Conservation (phyloP, 1,140 invertebrate species). For the Gonioctena quinquepunctata region DNA sequence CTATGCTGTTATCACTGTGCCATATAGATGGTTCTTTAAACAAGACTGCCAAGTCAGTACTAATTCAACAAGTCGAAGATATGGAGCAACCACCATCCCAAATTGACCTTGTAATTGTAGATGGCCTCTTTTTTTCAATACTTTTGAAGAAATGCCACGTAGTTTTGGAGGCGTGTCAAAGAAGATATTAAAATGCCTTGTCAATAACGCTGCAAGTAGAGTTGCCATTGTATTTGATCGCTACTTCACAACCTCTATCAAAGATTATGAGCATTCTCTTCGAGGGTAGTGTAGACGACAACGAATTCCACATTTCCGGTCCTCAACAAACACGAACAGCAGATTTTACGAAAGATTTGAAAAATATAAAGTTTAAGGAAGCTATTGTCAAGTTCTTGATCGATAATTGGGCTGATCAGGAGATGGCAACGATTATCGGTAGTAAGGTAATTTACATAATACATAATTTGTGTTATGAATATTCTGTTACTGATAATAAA, state of each 20-base stretch:
- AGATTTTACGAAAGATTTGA: constrained; percentile 29
- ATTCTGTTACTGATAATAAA: constrained; percentile 24
- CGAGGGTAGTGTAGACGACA: constrained; percentile 13
- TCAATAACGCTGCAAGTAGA: constrained; percentile 26
- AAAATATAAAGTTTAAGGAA: constrained; percentile 33
- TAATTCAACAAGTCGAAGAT: constrained; percentile 15
- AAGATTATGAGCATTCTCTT: constrained; percentile 22
- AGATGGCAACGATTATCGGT: constrained; percentile 24
- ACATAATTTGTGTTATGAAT: constrained; percentile 24
- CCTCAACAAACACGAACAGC: constrained; percentile 19
- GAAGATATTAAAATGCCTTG: constrained; percentile 31
- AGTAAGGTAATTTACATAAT: constrained; percentile 21
- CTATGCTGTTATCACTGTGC: constrained; percentile 21
- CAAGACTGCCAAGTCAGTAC: constrained; percentile 17
- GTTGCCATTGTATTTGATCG: constrained; percentile 30
- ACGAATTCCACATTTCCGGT: constrained; percentile 21
- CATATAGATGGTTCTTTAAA: constrained; percentile 23
- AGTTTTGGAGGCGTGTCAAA: constrained; percentile 42
- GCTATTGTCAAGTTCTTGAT: constrained; percentile 33
- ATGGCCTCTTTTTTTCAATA: constrained; percentile 44
- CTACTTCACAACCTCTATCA: constrained; percentile 23
- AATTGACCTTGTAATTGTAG: constrained; percentile 21
- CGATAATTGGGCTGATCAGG: constrained; percentile 24
- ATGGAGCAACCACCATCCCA: constrained; percentile 26
- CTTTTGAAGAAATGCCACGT: constrained; percentile 35